Base-by-base conservation (phyloP, 2,888 invertebrate species). In the Chaetogeoica ovagalla region DNA sequence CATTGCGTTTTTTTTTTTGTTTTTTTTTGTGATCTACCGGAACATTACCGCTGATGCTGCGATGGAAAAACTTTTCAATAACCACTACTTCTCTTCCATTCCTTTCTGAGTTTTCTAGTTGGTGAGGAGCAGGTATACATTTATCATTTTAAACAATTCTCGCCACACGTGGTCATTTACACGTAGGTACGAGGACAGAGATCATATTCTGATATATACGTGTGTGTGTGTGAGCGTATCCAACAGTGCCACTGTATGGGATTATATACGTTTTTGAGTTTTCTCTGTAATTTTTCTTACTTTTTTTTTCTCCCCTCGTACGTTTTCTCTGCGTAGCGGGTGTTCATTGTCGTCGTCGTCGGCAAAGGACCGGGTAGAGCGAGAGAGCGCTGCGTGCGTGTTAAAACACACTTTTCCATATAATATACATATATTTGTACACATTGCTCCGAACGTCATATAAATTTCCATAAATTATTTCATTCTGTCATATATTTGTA, bases 121-220 rank as follows among this genome's bases (percentile, higher is more conserved):
- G 21, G n/a, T n/a, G n/a, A n/a, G n/a, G n/a, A 30, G 21, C 39
- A n/a, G 37, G 60, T 59, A 15, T 6, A 76, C 76, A 76, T 76
- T 76, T 69, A 76, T 76, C 68, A 76, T 76, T 76, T 52, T 21
- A 68, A n/a, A 76, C 76, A 76, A 52, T 66, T 69, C 48, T 60
- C 68, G 15, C 59, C 68, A 17, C 76, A 69, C 68, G 60, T 21
- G 76, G 68, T 76, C 52, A 68, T 76, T 76, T 60, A 69, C 60
- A 60, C 76, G 52, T n/a, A 30, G 8, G 30, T 4, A 30, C 30
- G 1, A 23, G 74, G 23, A 39, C 55, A 65, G 11, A 13, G 48
- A 15, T 48, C 48, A 48, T 15, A 48, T 13, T 48, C 48, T 9
- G 2, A 1, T 13, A 48, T 43, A 43, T 43, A 43, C 6, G 9